A percentile compares a stretch with the other conserved stretches of the same genome.
Conservation (phyloP, 2,888 invertebrate genomes). For the Vandiemenella viatica region DNA sequence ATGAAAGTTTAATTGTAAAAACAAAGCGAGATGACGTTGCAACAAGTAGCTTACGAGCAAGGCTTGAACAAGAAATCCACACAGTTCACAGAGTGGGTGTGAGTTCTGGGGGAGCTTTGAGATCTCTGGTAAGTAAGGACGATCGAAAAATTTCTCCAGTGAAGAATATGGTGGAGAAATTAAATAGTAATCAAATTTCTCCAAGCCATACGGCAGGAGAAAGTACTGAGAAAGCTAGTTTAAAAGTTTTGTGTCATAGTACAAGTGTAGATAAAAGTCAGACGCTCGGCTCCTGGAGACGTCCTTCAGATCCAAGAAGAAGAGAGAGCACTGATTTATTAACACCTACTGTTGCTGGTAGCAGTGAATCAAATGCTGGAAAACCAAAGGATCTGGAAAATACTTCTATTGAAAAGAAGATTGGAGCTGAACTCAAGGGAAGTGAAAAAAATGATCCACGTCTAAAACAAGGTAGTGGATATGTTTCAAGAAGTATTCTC, state of each 20-base stretch:
- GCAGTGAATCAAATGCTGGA: too few species aligned
- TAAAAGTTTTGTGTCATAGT: neutral
- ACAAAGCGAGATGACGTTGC: too few species aligned
- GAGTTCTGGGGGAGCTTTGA: constrained; percentile 12
- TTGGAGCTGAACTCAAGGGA: too few species aligned
- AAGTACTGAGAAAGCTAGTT: neutral
- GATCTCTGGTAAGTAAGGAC: constrained; percentile 10
- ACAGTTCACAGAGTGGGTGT: constrained; percentile 15
- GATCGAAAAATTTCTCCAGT: constrained; percentile 3
- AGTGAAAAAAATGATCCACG: constrained; percentile 1
- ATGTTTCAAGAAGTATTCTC: neutral
- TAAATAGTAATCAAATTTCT: constrained; percentile 1
- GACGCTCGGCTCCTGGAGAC: neutral
- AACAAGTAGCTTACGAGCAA: constrained; percentile 10
- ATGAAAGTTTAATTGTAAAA: too few species aligned
- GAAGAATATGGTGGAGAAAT: neutral
- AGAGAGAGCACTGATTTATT: neutral
- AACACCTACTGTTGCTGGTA: too few species aligned
- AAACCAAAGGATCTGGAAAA: neutral
- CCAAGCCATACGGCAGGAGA: neutral
- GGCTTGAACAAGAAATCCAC: constrained; percentile 12
- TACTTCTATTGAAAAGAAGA: neutral
- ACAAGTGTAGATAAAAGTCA: neutral
- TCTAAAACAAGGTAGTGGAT: neutral
- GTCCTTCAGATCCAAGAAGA: neutral